Percentiles rank a stretch among this genome's conserved stretches.
phyloP scores from a whole-genome alignment of 2,797 vertebrate genomes.

The Eulemur mongoz region DNA sequence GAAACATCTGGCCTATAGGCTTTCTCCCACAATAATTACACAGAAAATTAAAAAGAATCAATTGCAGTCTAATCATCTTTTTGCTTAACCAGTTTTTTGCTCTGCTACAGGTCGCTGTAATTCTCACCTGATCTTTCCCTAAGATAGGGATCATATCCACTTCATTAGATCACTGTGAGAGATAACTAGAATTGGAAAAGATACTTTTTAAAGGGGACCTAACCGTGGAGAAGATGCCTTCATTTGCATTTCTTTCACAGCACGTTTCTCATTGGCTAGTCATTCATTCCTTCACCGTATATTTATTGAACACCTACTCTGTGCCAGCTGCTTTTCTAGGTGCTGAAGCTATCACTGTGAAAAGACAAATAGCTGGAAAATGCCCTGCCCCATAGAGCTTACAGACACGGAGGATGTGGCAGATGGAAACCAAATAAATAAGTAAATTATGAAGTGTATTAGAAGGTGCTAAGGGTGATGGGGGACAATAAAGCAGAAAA shows the following conservation, averaged over 20 bases:
- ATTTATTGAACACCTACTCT: not conserved
- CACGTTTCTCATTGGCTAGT: not conserved
- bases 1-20: not conserved
- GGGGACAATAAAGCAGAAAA: not conserved
- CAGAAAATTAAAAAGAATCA: constrained; percentile 13
- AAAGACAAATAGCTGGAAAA: not conserved
- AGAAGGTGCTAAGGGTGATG: not conserved
- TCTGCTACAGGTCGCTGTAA: not conserved
- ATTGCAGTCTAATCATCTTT: not conserved
- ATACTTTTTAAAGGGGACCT: not conserved
- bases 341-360: not conserved
- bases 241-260: not conserved
- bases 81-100: not conserved
- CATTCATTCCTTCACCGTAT: not conserved
- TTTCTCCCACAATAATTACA: not conserved
- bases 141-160: not conserved
- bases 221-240: not conserved
- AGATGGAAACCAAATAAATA: not conserved
- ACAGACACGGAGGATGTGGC: not conserved
- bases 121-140: constrained; percentile 32
- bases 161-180: not conserved
- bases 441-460: not conserved
- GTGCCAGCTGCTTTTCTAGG: not conserved
- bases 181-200: not conserved
- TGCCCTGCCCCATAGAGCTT: not conserved